phyloP scores from a whole-genome alignment of 2,888 invertebrate genomes.

The Dorcus hopei region DNA sequence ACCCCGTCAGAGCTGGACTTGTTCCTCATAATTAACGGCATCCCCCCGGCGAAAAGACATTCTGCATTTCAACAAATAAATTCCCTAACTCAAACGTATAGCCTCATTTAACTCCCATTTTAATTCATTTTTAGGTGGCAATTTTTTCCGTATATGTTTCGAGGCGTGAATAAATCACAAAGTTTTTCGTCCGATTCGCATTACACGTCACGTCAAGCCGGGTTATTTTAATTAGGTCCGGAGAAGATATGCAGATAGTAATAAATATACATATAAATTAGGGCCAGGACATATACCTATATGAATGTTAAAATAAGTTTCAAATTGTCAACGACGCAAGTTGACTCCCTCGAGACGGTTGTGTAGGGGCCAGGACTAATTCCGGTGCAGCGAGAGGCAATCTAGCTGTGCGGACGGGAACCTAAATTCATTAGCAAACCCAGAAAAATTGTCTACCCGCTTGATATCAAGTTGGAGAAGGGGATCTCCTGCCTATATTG shows the following conservation, averaged over 20 bases:
- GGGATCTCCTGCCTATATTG: constrained; percentile 19
- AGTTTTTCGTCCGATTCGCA: background rate
- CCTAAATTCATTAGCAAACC: constrained; percentile 47
- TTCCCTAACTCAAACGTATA: constrained; percentile 43
- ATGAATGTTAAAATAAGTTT: constrained; percentile 58
- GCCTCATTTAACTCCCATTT: constrained; percentile 45
- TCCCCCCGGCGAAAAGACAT: constrained; percentile 48
- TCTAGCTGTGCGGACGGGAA: constrained; percentile 40
- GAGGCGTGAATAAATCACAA: constrained; percentile 20
- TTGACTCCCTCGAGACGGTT: constrained; percentile 46
- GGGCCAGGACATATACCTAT: constrained; percentile 46
- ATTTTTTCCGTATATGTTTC: constrained; percentile 10
- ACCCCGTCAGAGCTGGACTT: constrained; percentile 50
- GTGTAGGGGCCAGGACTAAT: constrained; percentile 40
- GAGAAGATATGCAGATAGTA: constrained; percentile 38
- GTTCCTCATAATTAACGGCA: constrained; percentile 63
- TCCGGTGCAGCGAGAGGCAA: constrained; percentile 43
- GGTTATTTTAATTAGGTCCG: constrained; percentile 19
- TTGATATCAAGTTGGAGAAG: constrained; percentile 31
- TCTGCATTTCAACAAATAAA: constrained; percentile 33
- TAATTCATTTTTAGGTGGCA: constrained; percentile 40
- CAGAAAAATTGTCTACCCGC: constrained; percentile 43
- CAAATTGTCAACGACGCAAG: constrained; percentile 55
- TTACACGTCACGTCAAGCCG: constrained; percentile 7
- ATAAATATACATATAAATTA: constrained; percentile 54